phyloP scores from a whole-genome alignment of 2,888 invertebrate species.

The Ennomos quercinarius region DNA sequence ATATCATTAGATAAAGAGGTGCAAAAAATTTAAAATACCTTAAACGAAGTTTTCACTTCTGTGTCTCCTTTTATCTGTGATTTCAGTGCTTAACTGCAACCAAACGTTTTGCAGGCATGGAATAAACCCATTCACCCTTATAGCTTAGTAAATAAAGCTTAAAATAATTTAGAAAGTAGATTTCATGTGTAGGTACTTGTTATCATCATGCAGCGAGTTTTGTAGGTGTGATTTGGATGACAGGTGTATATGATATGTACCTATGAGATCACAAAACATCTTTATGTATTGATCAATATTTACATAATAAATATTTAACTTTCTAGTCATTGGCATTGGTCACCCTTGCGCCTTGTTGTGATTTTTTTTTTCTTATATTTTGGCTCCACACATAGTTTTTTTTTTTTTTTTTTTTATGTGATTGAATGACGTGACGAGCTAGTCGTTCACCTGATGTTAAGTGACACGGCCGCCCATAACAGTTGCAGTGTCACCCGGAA shows the following conservation, averaged over 20 bases:
- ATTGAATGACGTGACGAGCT: too few relatives aligned
- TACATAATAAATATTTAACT: too few relatives aligned
- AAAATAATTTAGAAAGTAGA: constrained; percentile 16
- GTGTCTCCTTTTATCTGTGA: constrained; percentile 45
- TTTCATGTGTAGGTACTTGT: constrained; percentile 15
- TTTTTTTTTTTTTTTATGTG: too few relatives aligned
- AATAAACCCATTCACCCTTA: constrained; percentile 31
- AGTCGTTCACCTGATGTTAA: too few relatives aligned
- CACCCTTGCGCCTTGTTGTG: too few relatives aligned
- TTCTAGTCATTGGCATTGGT: too few relatives aligned
- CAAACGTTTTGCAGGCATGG: constrained; percentile 40
- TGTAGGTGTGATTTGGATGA: constrained; percentile 75
- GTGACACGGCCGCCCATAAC: too few relatives aligned
- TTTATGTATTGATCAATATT: constrained; percentile 53
- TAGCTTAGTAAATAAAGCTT: constrained; percentile 14
- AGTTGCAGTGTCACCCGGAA: too few relatives aligned
- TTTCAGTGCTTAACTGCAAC: constrained; percentile 43
- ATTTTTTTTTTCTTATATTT: too few relatives aligned
- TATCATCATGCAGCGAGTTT: constrained; percentile 36
- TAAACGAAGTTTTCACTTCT: constrained; percentile 6
- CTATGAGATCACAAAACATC: constrained; percentile 55
- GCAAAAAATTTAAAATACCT: too few relatives aligned
- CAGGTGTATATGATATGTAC: constrained; percentile 67
- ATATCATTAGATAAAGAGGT: too few relatives aligned
- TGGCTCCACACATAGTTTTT: too few relatives aligned